Percentiles rank a stretch among this genome's conserved stretches.
Conservation (phyloP, 2,113 vertebrate genomes). For the Microcebus ravelobensis region DNA sequence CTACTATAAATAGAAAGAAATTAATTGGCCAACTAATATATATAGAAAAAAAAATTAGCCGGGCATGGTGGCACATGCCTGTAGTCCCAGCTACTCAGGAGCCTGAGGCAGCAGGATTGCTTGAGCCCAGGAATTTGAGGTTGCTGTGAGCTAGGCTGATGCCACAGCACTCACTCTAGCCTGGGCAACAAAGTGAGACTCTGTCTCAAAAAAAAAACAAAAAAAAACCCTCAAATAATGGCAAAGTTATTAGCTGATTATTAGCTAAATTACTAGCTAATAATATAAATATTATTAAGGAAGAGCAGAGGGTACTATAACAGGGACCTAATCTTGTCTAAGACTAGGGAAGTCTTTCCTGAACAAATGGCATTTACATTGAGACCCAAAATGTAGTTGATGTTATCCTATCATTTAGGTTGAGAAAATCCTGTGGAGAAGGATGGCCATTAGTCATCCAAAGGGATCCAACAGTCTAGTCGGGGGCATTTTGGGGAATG, state of each 20-base stretch:
- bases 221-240: background rate
- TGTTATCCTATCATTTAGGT: background rate
- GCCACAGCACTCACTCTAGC: no score
- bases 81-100: no score
- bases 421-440: background rate
- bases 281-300: slow-evolving; percentile 18
- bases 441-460: background rate
- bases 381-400: background rate
- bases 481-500: background rate
- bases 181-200: no score
- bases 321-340: background rate
- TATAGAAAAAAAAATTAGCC: no score
- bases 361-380: background rate
- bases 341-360: background rate
- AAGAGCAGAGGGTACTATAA: background rate
- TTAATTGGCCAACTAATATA: no score
- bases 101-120: no score
- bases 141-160: no score
- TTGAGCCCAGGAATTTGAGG: no score
- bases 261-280: background rate
- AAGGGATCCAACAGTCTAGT: background rate
- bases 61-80: no score
- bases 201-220: no score
- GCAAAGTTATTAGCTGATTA: slow-evolving; percentile 35
- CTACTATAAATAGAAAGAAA: no score